These are phyloP conservation scores for Emberiza fucata DNA, from an alignment of 2,113 vertebrate genomes.

Conservation along the genomic window DNA sequence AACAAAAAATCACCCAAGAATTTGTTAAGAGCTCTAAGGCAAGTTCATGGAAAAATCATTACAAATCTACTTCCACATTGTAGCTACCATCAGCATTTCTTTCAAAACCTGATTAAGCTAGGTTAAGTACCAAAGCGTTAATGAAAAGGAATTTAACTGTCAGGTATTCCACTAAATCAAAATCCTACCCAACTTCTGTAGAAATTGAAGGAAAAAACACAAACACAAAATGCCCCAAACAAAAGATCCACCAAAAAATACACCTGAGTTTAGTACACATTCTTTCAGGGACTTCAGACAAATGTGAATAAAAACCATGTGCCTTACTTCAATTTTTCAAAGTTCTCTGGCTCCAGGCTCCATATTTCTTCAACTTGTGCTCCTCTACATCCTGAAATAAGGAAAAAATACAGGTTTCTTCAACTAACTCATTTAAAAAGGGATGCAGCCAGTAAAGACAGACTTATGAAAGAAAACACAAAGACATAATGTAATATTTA, in stretches of 20 bases:
- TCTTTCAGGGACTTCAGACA: neutral
- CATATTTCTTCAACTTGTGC: constrained; percentile 98
- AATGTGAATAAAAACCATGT: neutral
- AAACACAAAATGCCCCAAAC: neutral
- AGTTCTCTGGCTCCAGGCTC: constrained; percentile 97
- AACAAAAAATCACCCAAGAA: neutral
- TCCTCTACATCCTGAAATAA: constrained; percentile 87
- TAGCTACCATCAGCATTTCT: neutral
- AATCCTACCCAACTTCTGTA: rapidly evolving
- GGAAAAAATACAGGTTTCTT: neutral
- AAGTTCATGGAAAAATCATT: neutral
- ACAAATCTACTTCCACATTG: neutral
- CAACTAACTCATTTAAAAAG: neutral
- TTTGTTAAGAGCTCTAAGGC: neutral
- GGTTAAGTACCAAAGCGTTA: neutral
- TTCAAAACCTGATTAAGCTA: neutral
- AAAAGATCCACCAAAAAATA: neutral
- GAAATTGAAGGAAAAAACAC: neutral
- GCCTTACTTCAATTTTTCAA: constrained; percentile 94
- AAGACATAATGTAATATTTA: neutral
- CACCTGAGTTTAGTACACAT: neutral
- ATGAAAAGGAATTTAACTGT: neutral
- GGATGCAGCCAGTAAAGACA: rapidly evolving
- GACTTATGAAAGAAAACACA: neutral
- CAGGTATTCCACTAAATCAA: neutral